Conservation (phyloP, 2,888 invertebrate species). For the Chalcosyrphus nemorum region DNA sequence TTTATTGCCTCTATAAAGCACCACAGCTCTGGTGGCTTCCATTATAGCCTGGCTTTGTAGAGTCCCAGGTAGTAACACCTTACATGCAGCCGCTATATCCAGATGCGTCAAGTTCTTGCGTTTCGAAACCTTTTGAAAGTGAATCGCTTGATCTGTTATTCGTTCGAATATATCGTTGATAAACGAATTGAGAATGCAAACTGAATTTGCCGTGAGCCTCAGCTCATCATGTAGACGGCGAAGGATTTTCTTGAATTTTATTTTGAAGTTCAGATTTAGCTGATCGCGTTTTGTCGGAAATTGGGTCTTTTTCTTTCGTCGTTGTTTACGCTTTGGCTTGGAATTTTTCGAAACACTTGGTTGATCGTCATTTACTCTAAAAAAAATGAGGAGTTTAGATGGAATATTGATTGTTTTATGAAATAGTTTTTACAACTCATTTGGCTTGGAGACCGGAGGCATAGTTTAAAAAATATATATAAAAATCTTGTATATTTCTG, state of each 20-base stretch:
- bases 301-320: not conserved
- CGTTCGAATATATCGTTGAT: conserved; percentile 31
- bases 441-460: not conserved
- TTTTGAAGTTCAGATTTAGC: not conserved
- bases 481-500: not conserved
- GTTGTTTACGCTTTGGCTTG: not conserved
- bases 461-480: not conserved
- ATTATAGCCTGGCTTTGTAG: not conserved
- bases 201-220: not conserved
- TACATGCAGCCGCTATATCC: conserved; percentile 33
- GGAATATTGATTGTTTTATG: not conserved
- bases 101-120: conserved; percentile 4
- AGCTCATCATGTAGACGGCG: not conserved
- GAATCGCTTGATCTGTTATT: not conserved
- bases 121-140: conserved; percentile 4
- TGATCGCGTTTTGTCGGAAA: not conserved
- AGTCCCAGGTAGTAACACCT: not conserved
- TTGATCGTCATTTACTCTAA: not conserved
- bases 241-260: not conserved
- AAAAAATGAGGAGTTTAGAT: not conserved
- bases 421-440: not conserved
- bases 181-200: conserved; percentile 13
- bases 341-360: not conserved
- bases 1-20: not conserved
- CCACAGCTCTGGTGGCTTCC: conserved; percentile 12